Evolutionary conservation across 1,140 invertebrate species (phyloP), one percentile per base, ranked within the genome.

Genomic region (Drosophila kurseongensis): DNA sequence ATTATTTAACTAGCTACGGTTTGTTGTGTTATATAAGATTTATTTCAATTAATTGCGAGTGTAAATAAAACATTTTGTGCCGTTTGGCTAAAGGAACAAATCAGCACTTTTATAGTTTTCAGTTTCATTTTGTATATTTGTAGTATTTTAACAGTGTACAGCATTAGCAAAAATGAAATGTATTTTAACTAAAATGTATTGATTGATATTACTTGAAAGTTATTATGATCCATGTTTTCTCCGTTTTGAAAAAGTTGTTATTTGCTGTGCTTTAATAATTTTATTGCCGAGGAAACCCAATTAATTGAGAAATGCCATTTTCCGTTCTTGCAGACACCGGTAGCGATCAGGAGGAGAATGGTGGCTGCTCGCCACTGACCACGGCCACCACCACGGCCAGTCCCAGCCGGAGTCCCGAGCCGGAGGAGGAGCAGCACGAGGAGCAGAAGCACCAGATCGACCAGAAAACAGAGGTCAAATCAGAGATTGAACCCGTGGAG

Each of bases 401-500:
- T 80, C 83, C 79, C 61, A 85, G 83, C 42, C 80, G 81, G 18
- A 84, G 76, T 58, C 78, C 61, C 48, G 81, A 72, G 32, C 78
- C 71, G 40, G 67, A 72, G 38, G 57, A 73, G 55, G 48, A 51
- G n/a, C 38, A 71, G 0, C 36, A 61, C 13, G 18, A 62, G 14
- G 40, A 67, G 42, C 32, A 60, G 65, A 45, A 78, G 36, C 38
- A 93, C 73, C 93, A 94, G 83, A 52, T 60, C 36, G 38, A 75
- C 14, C 48, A 52, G 45, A 94, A 89, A 13, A 93, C 93, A 45
- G 77, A 48, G 8, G 14, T 29, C 5, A 50, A 67, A n/a, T 13
- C 60, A 14, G 92, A 51, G 93, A 29, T 45, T 6, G 94, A 79
- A 52, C 93, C 94, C 82, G 94, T 95, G 55, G 93, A 94, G 73